phyloP scores from a whole-genome alignment of 2,113 vertebrate genomes.

The Rhineura floridana region DNA sequence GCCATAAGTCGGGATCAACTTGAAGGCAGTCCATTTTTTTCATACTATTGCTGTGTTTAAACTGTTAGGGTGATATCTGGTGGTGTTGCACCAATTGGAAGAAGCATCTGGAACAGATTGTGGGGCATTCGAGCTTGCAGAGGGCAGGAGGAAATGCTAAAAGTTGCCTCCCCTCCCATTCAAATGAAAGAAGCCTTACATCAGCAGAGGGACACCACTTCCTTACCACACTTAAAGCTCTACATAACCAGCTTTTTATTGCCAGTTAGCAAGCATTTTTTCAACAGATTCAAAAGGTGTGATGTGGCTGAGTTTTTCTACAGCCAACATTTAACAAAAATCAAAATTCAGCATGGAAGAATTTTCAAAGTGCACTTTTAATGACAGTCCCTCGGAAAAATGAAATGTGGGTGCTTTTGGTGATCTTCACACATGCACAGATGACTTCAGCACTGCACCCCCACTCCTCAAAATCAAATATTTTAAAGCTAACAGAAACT shows the following conservation, averaged over 20 bases:
- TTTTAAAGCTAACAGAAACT: constrained; percentile 55
- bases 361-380: constrained; percentile 24
- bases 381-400: constrained; percentile 16
- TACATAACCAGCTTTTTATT: constrained; percentile 25
- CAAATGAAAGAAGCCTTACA: background rate
- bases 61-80: background rate
- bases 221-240: background rate
- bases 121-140: background rate
- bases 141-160: background rate
- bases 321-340: background rate
- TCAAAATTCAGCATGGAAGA: constrained; percentile 29
- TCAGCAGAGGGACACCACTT: background rate
- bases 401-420: constrained; percentile 41
- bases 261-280: constrained; percentile 39
- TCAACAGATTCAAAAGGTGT: constrained; percentile 47
- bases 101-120: background rate
- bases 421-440: constrained; percentile 39
- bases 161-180: background rate
- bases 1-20: too few species aligned
- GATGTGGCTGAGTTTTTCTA: background rate
- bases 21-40: too few species aligned
- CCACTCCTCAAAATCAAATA: constrained; percentile 24
- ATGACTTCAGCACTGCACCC: constrained; percentile 10
- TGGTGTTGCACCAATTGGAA: background rate
- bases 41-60: background rate